Conservation (phyloP, 2,113 vertebrate species). For the Burhinus bistriatus region DNA sequence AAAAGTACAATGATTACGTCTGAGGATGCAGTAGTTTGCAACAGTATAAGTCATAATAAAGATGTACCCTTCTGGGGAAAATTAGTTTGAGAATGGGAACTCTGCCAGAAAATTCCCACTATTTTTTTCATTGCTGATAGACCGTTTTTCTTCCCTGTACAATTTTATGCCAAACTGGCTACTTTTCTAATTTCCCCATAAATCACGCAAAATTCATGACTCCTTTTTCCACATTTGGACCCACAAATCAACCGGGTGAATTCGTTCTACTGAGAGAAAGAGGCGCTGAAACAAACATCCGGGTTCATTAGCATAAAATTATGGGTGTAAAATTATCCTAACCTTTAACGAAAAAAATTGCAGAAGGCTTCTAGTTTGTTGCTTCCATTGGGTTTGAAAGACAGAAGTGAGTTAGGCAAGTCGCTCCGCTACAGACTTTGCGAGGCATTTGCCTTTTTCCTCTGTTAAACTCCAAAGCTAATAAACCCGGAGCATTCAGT, state of each 20-base stretch:
- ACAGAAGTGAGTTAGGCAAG: neutral
- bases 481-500: slow-evolving; percentile 3
- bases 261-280: neutral
- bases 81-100: neutral
- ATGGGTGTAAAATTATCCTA: neutral
- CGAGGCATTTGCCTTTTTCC: slow-evolving; percentile 26
- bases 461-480: slow-evolving; percentile 48
- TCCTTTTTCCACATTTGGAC: neutral
- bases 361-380: neutral
- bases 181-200: slow-evolving; percentile 28
- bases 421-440: neutral
- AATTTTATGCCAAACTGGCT: neutral
- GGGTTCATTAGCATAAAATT: neutral
- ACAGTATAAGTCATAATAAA: neutral
- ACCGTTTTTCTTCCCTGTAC: neutral
- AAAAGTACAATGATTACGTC: neutral
- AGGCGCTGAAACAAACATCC: neutral
- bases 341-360: neutral
- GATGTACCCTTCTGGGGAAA: neutral
- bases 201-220: neutral
- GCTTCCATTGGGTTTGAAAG: neutral
- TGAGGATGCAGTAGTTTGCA: slow-evolving; percentile 1
- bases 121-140: slow-evolving; percentile 23
- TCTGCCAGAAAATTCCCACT: slow-evolving; percentile 24
- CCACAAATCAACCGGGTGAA: neutral